Evolutionary conservation across 2,888 invertebrate species (phyloP).

Genomic region (Unio pictorum): DNA sequence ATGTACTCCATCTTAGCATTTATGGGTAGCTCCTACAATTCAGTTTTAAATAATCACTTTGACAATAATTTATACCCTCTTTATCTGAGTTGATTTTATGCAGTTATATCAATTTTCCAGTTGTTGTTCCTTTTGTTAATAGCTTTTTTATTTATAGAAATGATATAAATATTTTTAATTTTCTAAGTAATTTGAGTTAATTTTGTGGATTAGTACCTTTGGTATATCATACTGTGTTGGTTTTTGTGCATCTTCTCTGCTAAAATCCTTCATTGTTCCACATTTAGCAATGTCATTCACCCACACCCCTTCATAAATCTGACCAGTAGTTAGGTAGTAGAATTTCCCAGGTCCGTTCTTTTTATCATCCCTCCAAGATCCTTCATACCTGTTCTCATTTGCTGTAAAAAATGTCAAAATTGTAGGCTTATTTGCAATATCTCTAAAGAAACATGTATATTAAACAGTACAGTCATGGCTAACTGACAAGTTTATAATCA

Average conservation of each 20-base stretch:
- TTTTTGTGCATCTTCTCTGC: constrained; percentile 66
- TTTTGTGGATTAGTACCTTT: constrained; percentile 35
- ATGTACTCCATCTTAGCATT: too few species aligned
- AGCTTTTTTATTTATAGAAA: background rate
- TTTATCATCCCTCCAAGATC: constrained; percentile 70
- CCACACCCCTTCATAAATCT: constrained; percentile 71
- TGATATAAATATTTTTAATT: background rate
- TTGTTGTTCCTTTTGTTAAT: too few species aligned
- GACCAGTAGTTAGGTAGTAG: constrained; percentile 70
- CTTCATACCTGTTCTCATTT: constrained; percentile 72
- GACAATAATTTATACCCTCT: too few species aligned
- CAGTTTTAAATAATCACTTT: too few species aligned
- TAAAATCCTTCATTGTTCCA: constrained; percentile 70
- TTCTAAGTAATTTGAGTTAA: too few species aligned
- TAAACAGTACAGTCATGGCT: too few species aligned
- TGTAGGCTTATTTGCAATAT: background rate
- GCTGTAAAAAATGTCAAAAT: constrained; percentile 50
- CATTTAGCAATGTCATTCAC: constrained; percentile 71
- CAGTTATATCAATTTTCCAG: too few species aligned
- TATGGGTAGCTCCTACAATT: too few species aligned
- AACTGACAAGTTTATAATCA: too few species aligned
- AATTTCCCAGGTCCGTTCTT: constrained; percentile 72
- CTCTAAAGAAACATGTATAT: too few species aligned
- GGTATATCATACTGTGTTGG: constrained; percentile 70
- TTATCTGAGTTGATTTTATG: too few species aligned